Base-by-base conservation (phyloP, 2,113 vertebrate species). In the Otis tarda region DNA sequence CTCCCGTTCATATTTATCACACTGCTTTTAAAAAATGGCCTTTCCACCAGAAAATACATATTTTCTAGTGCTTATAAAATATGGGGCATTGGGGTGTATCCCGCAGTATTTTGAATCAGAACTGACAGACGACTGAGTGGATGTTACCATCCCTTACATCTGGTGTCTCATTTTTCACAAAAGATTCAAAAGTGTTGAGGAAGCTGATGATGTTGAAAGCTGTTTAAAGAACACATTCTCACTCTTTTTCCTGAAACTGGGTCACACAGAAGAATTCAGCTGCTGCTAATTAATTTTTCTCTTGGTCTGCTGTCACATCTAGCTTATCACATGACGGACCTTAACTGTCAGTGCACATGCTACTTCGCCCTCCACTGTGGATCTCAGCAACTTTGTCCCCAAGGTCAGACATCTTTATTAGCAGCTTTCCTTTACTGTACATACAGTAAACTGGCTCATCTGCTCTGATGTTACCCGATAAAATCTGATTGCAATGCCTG, bases 201-300 rank as follows among this genome's bases (percentile, higher is more conserved):
- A 92, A 89, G 73, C 7, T 78, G 80, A 21, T 80, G 52, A 63
- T 68, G 52, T 60, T 78, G 75, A 63, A 88, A 93, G 33, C 39
- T 83, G 21, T 35, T 78, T 86, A 28, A 88, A 90, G 59, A 81
- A 90, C 93, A 60, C 4, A 37, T 12, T 89, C 75, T 35, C 47
- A 60, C 18, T 90, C 27, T 49, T 64, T 52, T 87, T 20, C 18
- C 77, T 57, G 28, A 87, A 93, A 91, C 14, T 91, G 87, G 69
- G 50, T 95, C 74, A 73, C 33, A 21, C 59, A 59, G 27, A 79
- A 77, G 59, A 80, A 75, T 93, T 91, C 78, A 53, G 41, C 70
- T 45, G 52, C 55, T 87, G 43, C 61, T 95, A 94, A 94, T 95
- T 95, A 94, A 35, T 89, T 89, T 87, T 93, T 65, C 78, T 96